Percentiles rank a stretch among this genome's conserved stretches.
phyloP scores from a whole-genome alignment of 2,113 vertebrate species.

The Recurvirostra avosetta region DNA sequence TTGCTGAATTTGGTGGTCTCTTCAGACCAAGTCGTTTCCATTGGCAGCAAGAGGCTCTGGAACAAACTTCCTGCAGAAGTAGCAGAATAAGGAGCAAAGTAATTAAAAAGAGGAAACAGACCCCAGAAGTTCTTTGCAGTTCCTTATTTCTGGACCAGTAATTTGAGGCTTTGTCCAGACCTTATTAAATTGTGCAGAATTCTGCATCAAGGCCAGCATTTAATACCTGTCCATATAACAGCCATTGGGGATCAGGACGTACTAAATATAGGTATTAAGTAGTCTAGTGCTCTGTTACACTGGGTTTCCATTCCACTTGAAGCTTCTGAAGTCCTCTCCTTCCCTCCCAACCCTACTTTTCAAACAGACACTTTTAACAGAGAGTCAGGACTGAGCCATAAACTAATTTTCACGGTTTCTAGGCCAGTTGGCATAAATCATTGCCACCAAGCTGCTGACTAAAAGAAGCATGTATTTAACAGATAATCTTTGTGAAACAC shows the following conservation, averaged over 20 bases:
- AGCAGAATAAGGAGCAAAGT: not conserved
- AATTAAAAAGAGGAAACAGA: slow-evolving; percentile 28
- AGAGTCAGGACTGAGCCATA: not conserved
- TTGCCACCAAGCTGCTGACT: not conserved
- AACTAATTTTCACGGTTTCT: not conserved
- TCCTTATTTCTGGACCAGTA: not conserved
- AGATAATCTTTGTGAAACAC: not conserved
- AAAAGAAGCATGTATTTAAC: not conserved
- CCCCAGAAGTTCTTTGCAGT: not conserved
- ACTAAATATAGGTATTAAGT: slow-evolving; percentile 30
- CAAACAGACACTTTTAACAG: not conserved
- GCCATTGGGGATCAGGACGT: not conserved
- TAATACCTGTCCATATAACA: not conserved
- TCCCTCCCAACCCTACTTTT: not conserved
- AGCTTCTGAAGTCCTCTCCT: not conserved
- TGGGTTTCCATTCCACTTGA: not conserved
- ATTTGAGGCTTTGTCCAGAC: slow-evolving; percentile 22
- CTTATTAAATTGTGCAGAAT: slow-evolving; percentile 9
- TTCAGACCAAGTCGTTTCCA: slow-evolving; percentile 1
- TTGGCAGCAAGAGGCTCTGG: slow-evolving; percentile 7
- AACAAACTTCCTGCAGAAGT: not conserved
- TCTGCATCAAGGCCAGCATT: slow-evolving; percentile 8
- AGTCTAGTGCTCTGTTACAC: not conserved
- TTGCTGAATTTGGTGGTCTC: slow-evolving; percentile 16
- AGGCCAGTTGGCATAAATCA: slow-evolving; percentile 1